Evolutionary conservation across 2,113 vertebrate genomes (phyloP), one percentile per base, ranked within the genome.

Genomic region (Rissa tridactyla): DNA sequence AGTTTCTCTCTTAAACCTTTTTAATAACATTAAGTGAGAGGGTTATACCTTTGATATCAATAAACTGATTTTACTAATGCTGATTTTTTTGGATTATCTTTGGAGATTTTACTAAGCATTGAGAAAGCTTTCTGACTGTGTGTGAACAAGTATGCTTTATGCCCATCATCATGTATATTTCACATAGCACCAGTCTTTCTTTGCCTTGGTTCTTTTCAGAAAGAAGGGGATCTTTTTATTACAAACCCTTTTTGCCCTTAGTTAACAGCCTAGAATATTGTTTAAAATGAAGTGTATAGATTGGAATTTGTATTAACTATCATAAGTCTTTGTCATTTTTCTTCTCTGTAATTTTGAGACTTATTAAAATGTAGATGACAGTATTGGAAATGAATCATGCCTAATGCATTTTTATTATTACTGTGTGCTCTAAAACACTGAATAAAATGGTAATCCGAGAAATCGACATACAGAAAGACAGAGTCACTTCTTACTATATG

Each of bases 351-450:
- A 90, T 87, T 87, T 92, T 70, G 64, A 61, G 46, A 60, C 68
- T 82, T 80, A 93, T 69, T 93, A 81, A 86, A 89, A 89, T 96
- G 90, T 58, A 91, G 57, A 68, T 91, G 71, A 86, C 42, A 70
- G 57, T 80, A 64, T 9, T 76, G 62, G 62, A 80, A 96, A 86
- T 86, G 49, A 93, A 84, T 91, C 49, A 61, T 70, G 44, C 30
- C 49, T 93, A 81, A 93, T 90, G 49, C 30, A 47, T 84, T 89
- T 89, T 86, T 81, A 84, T 86, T 92, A 82, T 76, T 76, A 62
- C 64, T 54, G 13, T 61, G 22, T 0, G 2, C 47, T 96, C 54
- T 91, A 76, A 89, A 91, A 60, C 87, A 73, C 22, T 70, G 71
- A 81, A 76, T 77, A 81, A 89, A 86, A 81, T 34, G 22, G 11